Evolutionary conservation across 2,113 vertebrate genomes (phyloP).

Genomic region (Oenanthe melanoleuca): DNA sequence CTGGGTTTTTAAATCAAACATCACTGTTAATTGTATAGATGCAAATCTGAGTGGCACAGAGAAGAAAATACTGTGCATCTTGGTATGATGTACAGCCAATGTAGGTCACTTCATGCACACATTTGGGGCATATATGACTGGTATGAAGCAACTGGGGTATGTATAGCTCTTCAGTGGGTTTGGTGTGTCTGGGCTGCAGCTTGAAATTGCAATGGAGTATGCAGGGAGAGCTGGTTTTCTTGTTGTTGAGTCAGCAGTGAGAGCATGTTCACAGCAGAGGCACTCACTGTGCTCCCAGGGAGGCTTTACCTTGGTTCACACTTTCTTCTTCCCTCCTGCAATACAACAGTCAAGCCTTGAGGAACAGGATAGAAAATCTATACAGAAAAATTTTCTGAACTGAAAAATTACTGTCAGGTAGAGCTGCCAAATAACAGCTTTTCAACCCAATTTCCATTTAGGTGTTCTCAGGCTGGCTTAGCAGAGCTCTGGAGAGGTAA

Average conservation of each 20-base stretch:
- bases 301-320: background rate
- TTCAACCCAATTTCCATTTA: background rate
- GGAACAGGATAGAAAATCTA: background rate
- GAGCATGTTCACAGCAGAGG: background rate
- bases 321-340: background rate
- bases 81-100: accelerated
- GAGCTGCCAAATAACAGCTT: background rate
- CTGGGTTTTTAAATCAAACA: background rate
- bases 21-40: background rate
- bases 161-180: background rate
- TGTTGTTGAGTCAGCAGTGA: background rate
- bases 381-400: no score
- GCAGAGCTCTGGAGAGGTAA: background rate
- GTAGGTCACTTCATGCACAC: background rate
- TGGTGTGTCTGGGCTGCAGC: background rate
- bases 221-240: background rate
- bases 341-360: background rate
- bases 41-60: background rate
- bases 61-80: background rate
- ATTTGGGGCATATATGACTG: background rate
- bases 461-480: background rate
- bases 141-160: background rate
- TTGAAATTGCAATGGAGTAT: background rate
- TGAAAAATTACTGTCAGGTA: background rate
- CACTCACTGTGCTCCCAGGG: accelerated